These are phyloP conservation scores for Spea bombifrons DNA, from an alignment of 2,113 vertebrate species.

Conservation along the genomic window DNA sequence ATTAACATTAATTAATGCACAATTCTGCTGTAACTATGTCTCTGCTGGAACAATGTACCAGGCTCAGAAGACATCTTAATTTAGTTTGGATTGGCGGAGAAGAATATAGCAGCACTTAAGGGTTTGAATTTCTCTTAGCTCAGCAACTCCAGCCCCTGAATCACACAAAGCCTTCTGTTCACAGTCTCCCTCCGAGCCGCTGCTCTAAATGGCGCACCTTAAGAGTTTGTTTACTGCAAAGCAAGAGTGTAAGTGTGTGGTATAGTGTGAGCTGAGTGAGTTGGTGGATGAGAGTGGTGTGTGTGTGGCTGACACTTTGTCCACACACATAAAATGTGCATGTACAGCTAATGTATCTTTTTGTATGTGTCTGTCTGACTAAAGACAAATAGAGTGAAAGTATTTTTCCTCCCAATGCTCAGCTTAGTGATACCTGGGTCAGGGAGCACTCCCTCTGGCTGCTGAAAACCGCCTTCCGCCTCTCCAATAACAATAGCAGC, in stretches of 20 bases:
- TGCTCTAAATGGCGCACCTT: slow-evolving; percentile 55
- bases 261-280: too few species aligned
- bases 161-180: slow-evolving; percentile 54
- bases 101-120: slow-evolving; percentile 68
- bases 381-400: too few species aligned
- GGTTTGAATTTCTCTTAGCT: slow-evolving; percentile 71
- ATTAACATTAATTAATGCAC: slow-evolving; percentile 42
- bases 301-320: too few species aligned
- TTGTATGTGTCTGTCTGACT: neutral
- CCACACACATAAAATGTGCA: too few species aligned
- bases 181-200: slow-evolving; percentile 45
- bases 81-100: slow-evolving; percentile 81
- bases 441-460: too few species aligned
- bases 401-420: too few species aligned
- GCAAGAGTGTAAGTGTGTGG: too few species aligned
- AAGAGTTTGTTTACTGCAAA: slow-evolving; percentile 30
- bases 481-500: too few species aligned
- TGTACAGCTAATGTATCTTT: too few species aligned
- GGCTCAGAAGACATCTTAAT: slow-evolving; percentile 75
- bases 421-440: too few species aligned
- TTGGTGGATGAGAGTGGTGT: too few species aligned
- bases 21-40: slow-evolving; percentile 32
- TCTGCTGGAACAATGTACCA: slow-evolving; percentile 52
- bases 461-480: too few species aligned
- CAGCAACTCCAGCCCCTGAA: slow-evolving; percentile 74